These are phyloP conservation scores for Drosophila sucinea DNA, from an alignment of 1,140 invertebrate species.

Conservation along the genomic window DNA sequence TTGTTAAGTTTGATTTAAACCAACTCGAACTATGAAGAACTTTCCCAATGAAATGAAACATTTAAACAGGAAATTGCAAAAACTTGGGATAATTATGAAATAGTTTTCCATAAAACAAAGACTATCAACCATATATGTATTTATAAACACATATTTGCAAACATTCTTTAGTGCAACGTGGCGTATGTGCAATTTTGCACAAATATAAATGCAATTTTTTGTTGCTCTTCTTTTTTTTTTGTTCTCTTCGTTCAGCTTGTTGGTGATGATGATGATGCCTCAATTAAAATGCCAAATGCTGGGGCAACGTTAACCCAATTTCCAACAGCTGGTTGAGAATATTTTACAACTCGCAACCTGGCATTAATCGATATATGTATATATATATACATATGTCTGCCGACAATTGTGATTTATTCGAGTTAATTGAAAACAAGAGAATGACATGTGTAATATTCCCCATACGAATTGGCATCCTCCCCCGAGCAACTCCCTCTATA, in stretches of 20 bases:
- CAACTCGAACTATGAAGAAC: too few relatives aligned
- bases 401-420: slow-evolving; percentile 47
- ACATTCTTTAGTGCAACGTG: slow-evolving; percentile 17
- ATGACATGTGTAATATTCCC: slow-evolving; percentile 42
- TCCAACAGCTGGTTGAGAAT: slow-evolving; percentile 33
- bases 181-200: slow-evolving; percentile 45
- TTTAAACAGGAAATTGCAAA: too few relatives aligned
- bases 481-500: too few relatives aligned
- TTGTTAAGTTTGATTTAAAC: too few relatives aligned
- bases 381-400: neutral
- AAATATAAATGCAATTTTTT: slow-evolving; percentile 30
- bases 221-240: neutral
- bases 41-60: too few relatives aligned
- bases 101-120: too few relatives aligned
- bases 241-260: slow-evolving; percentile 16
- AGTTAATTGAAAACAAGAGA: slow-evolving; percentile 51
- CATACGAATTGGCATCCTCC: neutral
- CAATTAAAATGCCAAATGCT: slow-evolving; percentile 50
- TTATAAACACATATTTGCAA: too few relatives aligned
- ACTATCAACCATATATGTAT: too few relatives aligned
- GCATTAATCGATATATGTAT: slow-evolving; percentile 40
- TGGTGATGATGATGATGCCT: slow-evolving; percentile 16
- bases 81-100: too few relatives aligned
- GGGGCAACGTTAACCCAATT: slow-evolving; percentile 58
- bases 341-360: slow-evolving; percentile 9